These are phyloP conservation scores for Picus viridis DNA, from an alignment of 2,797 vertebrate species.

Conservation along the genomic window DNA sequence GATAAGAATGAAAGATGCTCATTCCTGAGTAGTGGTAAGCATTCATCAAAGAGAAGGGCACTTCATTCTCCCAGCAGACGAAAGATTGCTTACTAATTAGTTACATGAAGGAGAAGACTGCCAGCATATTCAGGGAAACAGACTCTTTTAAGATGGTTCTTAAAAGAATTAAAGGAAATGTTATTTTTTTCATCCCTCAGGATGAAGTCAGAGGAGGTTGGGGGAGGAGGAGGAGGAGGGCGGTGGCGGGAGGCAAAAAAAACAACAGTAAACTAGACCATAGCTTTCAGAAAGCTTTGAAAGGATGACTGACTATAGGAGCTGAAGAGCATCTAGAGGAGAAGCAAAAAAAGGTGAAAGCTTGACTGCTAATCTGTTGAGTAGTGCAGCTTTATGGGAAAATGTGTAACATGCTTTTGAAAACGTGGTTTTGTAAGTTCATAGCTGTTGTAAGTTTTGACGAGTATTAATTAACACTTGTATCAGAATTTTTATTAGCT, in stretches of 20 bases:
- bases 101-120: not conserved
- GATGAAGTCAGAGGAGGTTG: not conserved
- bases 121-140: not conserved
- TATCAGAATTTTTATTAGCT: not conserved
- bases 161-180: not conserved
- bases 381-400: not conserved
- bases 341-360: not conserved
- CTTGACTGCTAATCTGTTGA: not conserved
- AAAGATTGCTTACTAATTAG: not conserved
- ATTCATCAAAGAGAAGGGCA: not conserved
- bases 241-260: not conserved
- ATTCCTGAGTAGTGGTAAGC: not conserved
- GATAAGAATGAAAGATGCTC: not conserved
- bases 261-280: not conserved
- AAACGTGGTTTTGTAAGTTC: not conserved
- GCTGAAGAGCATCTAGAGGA: not conserved
- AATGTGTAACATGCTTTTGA: fast-evolving
- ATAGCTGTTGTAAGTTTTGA: not conserved
- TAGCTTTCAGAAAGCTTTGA: not conserved
- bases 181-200: not conserved
- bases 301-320: not conserved
- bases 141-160: not conserved
- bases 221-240: not conserved
- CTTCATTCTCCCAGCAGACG: not conserved
- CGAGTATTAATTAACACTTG: not conserved